Percentiles rank a stretch among this genome's conserved stretches.
phyloP scores from a whole-genome alignment of 2,113 vertebrate species.

The Sphyrna mokarran region DNA sequence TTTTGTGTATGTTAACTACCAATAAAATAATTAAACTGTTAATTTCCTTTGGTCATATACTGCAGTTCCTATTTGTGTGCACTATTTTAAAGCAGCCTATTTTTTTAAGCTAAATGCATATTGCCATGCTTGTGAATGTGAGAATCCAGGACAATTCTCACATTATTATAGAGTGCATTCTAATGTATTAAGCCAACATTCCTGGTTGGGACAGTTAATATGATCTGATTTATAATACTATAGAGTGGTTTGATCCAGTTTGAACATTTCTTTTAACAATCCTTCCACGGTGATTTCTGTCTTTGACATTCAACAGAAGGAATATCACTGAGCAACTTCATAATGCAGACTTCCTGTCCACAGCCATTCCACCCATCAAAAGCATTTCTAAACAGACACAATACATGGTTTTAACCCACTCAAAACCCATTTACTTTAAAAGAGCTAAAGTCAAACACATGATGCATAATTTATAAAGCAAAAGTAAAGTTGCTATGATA shows the following conservation, averaged over 20 bases:
- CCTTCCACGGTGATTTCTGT: neutral
- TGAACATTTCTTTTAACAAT: neutral
- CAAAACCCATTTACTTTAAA: neutral
- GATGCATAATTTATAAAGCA: neutral
- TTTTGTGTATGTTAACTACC: neutral
- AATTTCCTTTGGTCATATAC: neutral
- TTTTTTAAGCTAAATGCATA: neutral
- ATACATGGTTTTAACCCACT: neutral
- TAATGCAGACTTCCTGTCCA: neutral
- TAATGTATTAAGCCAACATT: neutral
- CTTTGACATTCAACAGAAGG: constrained; percentile 14
- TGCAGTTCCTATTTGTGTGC: neutral
- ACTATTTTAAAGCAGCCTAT: neutral
- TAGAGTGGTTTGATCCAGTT: neutral
- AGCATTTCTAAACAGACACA: neutral
- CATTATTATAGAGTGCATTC: neutral
- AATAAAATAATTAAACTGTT: neutral
- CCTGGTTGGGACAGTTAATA: constrained; percentile 9
- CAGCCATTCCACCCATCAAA: neutral
- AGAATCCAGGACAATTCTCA: neutral
- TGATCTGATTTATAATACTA: constrained; percentile 24
- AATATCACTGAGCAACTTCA: constrained; percentile 27
- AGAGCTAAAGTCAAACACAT: neutral
- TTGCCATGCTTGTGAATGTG: neutral
- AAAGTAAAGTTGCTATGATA: neutral